Evolutionary conservation across 2,113 vertebrate species (phyloP), one percentile per base, ranked within the genome.

Genomic region (Tylochromis polylepis): DNA sequence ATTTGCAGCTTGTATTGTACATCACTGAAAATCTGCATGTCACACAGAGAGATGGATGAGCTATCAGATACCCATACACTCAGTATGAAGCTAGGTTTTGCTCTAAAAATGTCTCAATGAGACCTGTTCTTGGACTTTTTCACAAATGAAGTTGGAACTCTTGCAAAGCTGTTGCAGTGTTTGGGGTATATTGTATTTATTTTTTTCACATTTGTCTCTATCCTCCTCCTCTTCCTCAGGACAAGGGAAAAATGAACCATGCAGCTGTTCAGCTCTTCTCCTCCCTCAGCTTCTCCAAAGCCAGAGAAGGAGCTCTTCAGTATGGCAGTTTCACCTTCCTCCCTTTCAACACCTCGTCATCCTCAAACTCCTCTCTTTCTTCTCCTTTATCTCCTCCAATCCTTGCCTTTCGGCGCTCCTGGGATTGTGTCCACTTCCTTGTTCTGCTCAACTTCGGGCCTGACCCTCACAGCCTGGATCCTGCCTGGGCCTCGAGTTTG

Each of bases 351-450:
- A 55, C 75, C 72, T 57, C 79, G 7, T 78, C 67, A 49, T 83
- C 81, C 10, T 77, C 86, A 2, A 92, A 92, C 88, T 88, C 93
- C 55, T 88, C 91, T 4, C 27, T 84, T 4, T 3, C 55, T 38
- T 55, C 83, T 12, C 9, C 67, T 9, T 43, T 87, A 1, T 36
- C 91, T 18, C 81, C 79, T 27, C 88, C 94, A 0, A 27, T 93
- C 67, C 81, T 97, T 82, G 95, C 95, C 22, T 97, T 95, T 88
- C 85, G 96, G 62, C 93, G 95, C 78, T 96, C 96, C 5, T 97
- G 96, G 96, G 95, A 95, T 15, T 97, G 96, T 6, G 89, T 94
- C 55, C 95, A 95, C 38, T 95, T 97, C 83, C 88, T 97, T 1
- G 31, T 96, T 14, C 56, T 97, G 85, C 91, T 97, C 56, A 96